phyloP scores from a whole-genome alignment of 2,888 invertebrate species.

The Zaprionus obscuricornis region DNA sequence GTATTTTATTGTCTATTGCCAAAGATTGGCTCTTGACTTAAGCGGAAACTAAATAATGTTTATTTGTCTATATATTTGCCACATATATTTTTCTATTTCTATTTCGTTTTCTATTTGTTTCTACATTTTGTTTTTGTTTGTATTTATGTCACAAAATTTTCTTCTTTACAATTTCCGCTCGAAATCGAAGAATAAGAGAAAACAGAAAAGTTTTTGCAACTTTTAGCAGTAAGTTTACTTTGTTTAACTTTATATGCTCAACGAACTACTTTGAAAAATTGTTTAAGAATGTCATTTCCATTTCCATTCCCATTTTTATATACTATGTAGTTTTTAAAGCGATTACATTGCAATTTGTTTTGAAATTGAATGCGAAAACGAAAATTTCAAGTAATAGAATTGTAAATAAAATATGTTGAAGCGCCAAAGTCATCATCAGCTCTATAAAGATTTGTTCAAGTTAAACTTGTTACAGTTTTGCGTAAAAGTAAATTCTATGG shows the following conservation, averaged over 20 bases:
- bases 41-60: conserved; percentile 59
- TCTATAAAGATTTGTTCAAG: no score
- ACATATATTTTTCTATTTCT: conserved; percentile 10
- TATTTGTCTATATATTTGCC: conserved; percentile 47
- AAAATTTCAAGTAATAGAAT: no score
- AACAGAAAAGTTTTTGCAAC: conserved; percentile 40
- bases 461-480: no score
- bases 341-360: conserved; percentile 53
- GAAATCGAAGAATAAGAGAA: conserved; percentile 29
- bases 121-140: conserved; percentile 22
- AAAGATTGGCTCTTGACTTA: conserved; percentile 22
- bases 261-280: conserved; percentile 66
- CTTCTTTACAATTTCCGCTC: conserved; percentile 56
- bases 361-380: no score
- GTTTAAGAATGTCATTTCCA: conserved; percentile 62
- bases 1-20: conserved; percentile 20
- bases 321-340: conserved; percentile 37
- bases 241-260: conserved; percentile 53
- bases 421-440: no score
- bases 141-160: conserved; percentile 41
- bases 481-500: no score
- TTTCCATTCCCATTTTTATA: conserved; percentile 45
- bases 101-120: conserved; percentile 23
- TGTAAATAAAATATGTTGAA: no score
- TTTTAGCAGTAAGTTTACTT: conserved; percentile 35